A percentile compares a stretch with the other conserved stretches of the same genome.
phyloP scores from a whole-genome alignment of 2,113 vertebrate species.

The Promerops cafer region DNA sequence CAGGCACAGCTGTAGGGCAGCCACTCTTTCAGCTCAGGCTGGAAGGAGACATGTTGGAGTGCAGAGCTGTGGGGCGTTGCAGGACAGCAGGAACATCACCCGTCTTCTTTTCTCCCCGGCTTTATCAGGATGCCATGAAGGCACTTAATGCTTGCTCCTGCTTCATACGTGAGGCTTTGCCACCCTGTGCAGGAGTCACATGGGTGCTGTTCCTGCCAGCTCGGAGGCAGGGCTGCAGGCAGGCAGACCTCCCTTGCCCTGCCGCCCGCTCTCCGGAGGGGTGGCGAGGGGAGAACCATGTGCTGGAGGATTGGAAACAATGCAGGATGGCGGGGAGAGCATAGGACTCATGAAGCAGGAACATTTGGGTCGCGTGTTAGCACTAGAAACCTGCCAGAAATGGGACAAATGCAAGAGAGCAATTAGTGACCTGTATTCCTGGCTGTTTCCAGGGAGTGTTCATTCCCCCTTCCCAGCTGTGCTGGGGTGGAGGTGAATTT shows the following conservation, averaged over 20 bases:
- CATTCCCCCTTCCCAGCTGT: constrained; percentile 47
- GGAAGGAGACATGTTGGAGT: neutral
- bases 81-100: neutral
- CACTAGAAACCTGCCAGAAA: neutral
- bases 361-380: neutral
- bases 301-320: neutral
- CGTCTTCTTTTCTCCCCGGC: neutral
- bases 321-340: neutral
- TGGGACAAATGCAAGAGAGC: neutral
- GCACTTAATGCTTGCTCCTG: neutral
- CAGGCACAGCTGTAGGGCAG: neutral
- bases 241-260: neutral
- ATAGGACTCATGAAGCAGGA: neutral
- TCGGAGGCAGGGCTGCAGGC: rapidly evolving
- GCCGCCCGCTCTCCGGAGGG: rapidly evolving
- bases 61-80: neutral
- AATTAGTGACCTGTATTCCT: neutral
- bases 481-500: constrained; percentile 61
- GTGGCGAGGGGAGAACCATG: neutral
- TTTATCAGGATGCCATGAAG: neutral
- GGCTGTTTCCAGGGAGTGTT: constrained; percentile 17
- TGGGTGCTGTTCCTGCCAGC: neutral
- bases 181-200: neutral
- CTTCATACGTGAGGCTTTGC: rapidly evolving
- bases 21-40: neutral